phyloP scores from a whole-genome alignment of 2,797 vertebrate species.

The Emydoidea blandingii region DNA sequence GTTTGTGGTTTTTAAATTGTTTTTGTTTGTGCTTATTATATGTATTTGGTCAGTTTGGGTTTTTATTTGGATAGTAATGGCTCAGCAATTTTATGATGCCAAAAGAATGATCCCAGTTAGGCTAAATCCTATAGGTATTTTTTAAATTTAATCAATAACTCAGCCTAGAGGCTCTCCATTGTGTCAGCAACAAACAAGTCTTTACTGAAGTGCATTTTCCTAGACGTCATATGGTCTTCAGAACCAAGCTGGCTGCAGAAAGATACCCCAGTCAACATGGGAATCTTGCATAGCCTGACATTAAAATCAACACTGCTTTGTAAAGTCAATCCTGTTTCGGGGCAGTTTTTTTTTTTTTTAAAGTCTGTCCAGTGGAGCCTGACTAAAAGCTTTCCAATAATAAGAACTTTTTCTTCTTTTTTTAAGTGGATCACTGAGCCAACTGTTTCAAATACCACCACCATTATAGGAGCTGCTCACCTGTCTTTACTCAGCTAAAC shows the following conservation, averaged over 20 bases:
- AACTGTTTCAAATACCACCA: neutral
- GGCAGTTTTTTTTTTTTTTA: neutral
- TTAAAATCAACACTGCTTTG: neutral
- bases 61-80: neutral
- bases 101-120: conserved; percentile 42
- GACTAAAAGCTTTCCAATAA: neutral
- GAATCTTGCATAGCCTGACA: rapidly evolving
- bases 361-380: neutral
- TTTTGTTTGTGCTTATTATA: neutral
- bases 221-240: neutral
- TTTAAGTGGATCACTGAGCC: neutral
- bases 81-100: neutral
- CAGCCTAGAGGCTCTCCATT: neutral
- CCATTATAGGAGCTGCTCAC: neutral
- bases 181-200: neutral
- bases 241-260: neutral
- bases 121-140: conserved; percentile 7
- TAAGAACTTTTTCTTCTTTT: neutral
- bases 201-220: neutral
- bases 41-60: neutral
- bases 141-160: neutral
- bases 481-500: neutral
- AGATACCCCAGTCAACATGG: neutral
- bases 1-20: neutral
- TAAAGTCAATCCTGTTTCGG: neutral